Evolutionary conservation across 1,140 invertebrate species (phyloP).

Genomic region (Acyrthosiphon pisum): DNA sequence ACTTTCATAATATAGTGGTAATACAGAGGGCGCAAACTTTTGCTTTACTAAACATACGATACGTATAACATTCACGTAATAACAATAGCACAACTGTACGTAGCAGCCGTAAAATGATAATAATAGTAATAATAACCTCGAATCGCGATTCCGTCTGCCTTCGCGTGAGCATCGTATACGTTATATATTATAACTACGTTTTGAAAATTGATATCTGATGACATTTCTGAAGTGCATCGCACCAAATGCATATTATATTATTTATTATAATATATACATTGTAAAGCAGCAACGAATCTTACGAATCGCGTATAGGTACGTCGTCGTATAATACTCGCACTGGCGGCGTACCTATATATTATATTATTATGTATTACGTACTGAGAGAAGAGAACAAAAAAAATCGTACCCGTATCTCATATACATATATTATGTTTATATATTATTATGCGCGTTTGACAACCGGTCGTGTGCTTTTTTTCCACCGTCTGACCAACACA

Average conservation of each 20-base stretch:
- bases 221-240: background rate
- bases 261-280: background rate
- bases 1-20: too few relatives aligned
- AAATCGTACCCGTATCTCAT: background rate
- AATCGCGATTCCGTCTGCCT: background rate
- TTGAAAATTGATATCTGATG: slow-evolving; percentile 37
- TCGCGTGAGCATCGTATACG: background rate
- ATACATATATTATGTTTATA: slow-evolving; percentile 9
- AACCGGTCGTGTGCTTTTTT: slow-evolving; percentile 6
- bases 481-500: background rate
- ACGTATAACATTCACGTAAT: too few relatives aligned
- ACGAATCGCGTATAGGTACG: background rate
- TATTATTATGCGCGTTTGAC: background rate
- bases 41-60: too few relatives aligned
- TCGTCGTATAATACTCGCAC: background rate
- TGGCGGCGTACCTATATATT: background rate
- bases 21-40: too few relatives aligned
- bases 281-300: background rate
- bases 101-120: too few relatives aligned
- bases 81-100: too few relatives aligned
- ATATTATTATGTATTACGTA: background rate
- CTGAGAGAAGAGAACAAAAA: background rate
- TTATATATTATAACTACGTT: background rate
- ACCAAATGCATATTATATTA: background rate
- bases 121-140: too few relatives aligned